A percentile compares a stretch with the other conserved stretches of the same genome.
These are phyloP conservation scores for Ciconia boyciana DNA, from an alignment of 2,113 vertebrate genomes.

Conservation along the genomic window DNA sequence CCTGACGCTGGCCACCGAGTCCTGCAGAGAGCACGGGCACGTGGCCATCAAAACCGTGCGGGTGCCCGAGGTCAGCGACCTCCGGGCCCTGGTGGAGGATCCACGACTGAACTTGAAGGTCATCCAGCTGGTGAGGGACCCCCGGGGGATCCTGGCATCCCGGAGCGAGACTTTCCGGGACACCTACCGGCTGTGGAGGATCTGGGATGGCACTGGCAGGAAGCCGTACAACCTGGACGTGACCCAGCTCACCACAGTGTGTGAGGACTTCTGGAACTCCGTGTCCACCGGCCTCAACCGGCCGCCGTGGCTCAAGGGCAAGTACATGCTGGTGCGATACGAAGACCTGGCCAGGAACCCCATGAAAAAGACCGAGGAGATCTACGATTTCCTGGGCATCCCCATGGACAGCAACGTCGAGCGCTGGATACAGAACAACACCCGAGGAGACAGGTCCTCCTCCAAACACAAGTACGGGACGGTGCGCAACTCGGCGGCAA, in stretches of 20 bases:
- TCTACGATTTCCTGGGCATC: slow-evolving; percentile 91
- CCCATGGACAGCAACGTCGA: slow-evolving; percentile 88
- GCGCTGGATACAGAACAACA: slow-evolving; percentile 95
- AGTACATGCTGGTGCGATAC: slow-evolving; percentile 95
- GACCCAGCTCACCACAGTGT: slow-evolving; percentile 90
- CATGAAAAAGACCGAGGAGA: slow-evolving; percentile 92
- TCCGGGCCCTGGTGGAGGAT: slow-evolving; percentile 91
- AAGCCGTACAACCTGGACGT: slow-evolving; percentile 92
- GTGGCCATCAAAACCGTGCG: slow-evolving; percentile 94
- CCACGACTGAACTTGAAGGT: slow-evolving; percentile 93
- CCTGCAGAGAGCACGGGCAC: slow-evolving; percentile 85
- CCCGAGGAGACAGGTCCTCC: slow-evolving; percentile 86
- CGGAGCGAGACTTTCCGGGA: slow-evolving; percentile 95
- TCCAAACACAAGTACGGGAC: slow-evolving; percentile 96
- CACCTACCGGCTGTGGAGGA: slow-evolving; percentile 92
- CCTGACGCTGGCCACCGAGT: slow-evolving; percentile 86
- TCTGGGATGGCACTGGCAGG: slow-evolving; percentile 93
- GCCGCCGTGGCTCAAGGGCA: slow-evolving; percentile 91
- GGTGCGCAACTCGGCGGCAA: slow-evolving; percentile 91
- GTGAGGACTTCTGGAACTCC: slow-evolving; percentile 92
- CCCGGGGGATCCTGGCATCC: slow-evolving; percentile 91
- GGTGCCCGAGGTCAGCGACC: slow-evolving; percentile 89
- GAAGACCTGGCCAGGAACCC: slow-evolving; percentile 95
- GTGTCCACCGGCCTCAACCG: slow-evolving; percentile 88
- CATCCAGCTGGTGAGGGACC: slow-evolving; percentile 94